Evolutionary conservation across 1,140 invertebrate species (phyloP), one percentile per base, ranked within the genome.

Genomic region (Neodiprion lecontei): DNA sequence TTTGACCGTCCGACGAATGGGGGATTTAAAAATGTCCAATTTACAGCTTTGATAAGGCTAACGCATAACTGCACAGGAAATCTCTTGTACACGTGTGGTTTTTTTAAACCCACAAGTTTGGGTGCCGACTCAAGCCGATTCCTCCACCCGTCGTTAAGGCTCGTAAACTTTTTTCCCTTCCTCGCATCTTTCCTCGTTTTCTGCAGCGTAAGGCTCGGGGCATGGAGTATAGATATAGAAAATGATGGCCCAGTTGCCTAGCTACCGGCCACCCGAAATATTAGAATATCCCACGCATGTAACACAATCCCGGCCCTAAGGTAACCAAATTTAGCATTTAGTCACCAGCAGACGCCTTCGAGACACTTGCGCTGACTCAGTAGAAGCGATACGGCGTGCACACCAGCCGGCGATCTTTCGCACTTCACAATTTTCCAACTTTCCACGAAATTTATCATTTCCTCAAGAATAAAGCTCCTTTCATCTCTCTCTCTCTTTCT

Each of bases 311-410:
- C 53, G 53, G 53, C 53, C 53, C 53, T 61, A 61, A 61, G 53
- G 53, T 61, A 61, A 61, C 53, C 53, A 61, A 61, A 61, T 61
- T 61, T 61, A 61, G 53, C 53, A 61, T 61, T 61, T 61, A 61
- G 53, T 61, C 11, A 61, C 53, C n/a, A 61, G 53, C 53, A 61
- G 53, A 61, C 53, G 53, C 53, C 53, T 61, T 61, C 53, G 53
- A 61, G 53, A 61, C 53, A 61, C 53, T 61, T 61, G 53, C 53
- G 53, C 53, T 61, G 53, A 61, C 11, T 61, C 53, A 61, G 53
- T 17, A 40, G 53, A 61, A 61, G 53, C 53, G 11, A 61, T 40
- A 40, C 28, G 28, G 11, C 53, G 9, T 61, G 11, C n/a, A 61
- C 53, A 61, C 53, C 53, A 61, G n/a, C 53, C 53, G 53, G 53